Conservation (phyloP, 2,797 vertebrate genomes). For the Glyptemys insculpta region DNA sequence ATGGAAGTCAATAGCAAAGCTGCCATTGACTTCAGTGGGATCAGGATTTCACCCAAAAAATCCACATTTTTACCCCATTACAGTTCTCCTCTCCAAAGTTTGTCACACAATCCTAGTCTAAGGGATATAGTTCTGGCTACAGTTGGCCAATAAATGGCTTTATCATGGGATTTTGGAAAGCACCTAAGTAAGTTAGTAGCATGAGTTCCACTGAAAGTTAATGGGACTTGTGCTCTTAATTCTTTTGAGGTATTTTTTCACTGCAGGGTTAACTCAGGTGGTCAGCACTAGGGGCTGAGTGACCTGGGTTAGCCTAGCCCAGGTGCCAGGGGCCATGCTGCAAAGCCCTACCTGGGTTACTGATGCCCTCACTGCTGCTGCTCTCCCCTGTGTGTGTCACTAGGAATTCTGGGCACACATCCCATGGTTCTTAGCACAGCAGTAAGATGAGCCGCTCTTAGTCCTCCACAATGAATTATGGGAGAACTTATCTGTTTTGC, state of each 20-base stretch:
- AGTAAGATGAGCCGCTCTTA: neutral
- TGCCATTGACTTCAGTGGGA: neutral
- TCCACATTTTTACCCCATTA: neutral
- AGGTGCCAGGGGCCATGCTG: neutral
- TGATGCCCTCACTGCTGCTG: rapidly evolving
- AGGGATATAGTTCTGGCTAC: neutral
- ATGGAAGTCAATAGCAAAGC: neutral
- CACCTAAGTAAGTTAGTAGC: neutral
- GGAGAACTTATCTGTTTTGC: neutral
- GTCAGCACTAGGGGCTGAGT: neutral
- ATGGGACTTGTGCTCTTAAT: neutral
- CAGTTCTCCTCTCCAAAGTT: neutral
- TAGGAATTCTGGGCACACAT: neutral
- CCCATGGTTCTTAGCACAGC: neutral
- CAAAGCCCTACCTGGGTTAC: neutral
- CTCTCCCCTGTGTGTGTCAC: neutral
- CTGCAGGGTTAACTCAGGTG: neutral
- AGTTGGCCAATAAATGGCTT: neutral
- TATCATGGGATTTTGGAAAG: neutral
- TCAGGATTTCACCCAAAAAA: neutral
- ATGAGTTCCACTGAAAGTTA: neutral
- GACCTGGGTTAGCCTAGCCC: neutral
- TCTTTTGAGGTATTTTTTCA: neutral
- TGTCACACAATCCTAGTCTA: neutral
- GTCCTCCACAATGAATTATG: neutral